These are phyloP conservation scores for Stigmatopora nigra DNA, from an alignment of 2,113 vertebrate species.

Conservation along the genomic window DNA sequence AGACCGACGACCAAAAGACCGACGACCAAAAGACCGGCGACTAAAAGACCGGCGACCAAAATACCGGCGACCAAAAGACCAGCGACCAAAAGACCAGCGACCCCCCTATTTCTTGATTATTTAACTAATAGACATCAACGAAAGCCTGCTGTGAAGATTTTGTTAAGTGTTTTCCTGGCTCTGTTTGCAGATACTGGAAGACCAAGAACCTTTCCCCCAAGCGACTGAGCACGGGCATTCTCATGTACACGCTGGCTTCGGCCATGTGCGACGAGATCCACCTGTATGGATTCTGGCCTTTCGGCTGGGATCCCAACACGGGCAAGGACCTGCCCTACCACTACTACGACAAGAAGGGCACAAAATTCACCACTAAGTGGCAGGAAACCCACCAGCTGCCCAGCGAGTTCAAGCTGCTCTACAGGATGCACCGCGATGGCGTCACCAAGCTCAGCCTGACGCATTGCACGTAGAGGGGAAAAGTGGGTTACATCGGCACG, in stretches of 20 bases:
- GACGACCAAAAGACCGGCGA: no score
- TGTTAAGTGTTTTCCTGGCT: neutral
- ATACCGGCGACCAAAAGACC: no score
- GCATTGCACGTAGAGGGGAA: conserved; percentile 78
- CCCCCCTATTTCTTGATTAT: no score
- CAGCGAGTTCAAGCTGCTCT: conserved; percentile 94
- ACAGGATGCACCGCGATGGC: conserved; percentile 90
- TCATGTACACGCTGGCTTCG: conserved; percentile 93
- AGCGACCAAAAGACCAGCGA: no score
- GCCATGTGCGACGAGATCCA: conserved; percentile 93
- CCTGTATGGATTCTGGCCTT: conserved; percentile 97
- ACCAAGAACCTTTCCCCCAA: conserved; percentile 93
- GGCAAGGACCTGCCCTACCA: conserved; percentile 95
- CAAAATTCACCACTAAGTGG: conserved; percentile 99
- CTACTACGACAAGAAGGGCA: conserved; percentile 98
- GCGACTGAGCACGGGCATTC: conserved; percentile 94
- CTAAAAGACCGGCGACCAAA: no score
- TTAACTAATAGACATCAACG: no score
- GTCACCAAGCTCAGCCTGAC: conserved; percentile 89
- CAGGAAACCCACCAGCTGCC: conserved; percentile 98
- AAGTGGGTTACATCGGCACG: neutral
- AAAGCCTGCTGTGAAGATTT: neutral
- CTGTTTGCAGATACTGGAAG: conserved; percentile 84
- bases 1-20: no score
- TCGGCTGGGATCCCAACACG: conserved; percentile 93